These are phyloP conservation scores for Protophormia terraenovae DNA, from an alignment of 2,888 invertebrate genomes.

Conservation along the genomic window DNA sequence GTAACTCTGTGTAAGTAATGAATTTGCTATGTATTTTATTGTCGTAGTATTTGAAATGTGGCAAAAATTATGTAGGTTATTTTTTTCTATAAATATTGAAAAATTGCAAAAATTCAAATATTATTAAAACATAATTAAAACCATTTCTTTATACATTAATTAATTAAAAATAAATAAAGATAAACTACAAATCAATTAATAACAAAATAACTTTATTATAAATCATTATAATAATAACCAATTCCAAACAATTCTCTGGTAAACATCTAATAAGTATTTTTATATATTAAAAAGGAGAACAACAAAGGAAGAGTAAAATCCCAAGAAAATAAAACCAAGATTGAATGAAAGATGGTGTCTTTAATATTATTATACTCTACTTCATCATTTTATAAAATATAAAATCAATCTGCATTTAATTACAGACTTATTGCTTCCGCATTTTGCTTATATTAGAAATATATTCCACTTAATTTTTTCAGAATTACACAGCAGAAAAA, in stretches of 20 bases:
- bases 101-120: not conserved
- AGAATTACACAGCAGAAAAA: not conserved
- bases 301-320: not conserved
- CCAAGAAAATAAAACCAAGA: not conserved
- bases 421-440: conserved; percentile 64
- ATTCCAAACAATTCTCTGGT: too few species aligned
- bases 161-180: conserved; percentile 41
- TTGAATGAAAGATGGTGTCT: conserved; percentile 32
- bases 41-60: too few species aligned
- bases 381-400: conserved; percentile 34
- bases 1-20: too few species aligned
- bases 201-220: conserved; percentile 44
- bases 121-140: not conserved
- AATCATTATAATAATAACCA: conserved; percentile 11
- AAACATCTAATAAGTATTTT: not conserved
- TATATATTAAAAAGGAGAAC: too few species aligned
- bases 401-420: conserved; percentile 67
- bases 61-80: too few species aligned
- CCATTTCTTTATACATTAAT: not conserved
- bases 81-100: not conserved
- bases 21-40: too few species aligned
- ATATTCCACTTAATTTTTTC: not conserved
- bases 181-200: conserved; percentile 44
- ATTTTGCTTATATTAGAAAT: conserved; percentile 48
- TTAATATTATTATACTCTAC: conserved; percentile 20